These are phyloP conservation scores for Lemur catta DNA, from an alignment of 2,797 vertebrate species.

Conservation along the genomic window DNA sequence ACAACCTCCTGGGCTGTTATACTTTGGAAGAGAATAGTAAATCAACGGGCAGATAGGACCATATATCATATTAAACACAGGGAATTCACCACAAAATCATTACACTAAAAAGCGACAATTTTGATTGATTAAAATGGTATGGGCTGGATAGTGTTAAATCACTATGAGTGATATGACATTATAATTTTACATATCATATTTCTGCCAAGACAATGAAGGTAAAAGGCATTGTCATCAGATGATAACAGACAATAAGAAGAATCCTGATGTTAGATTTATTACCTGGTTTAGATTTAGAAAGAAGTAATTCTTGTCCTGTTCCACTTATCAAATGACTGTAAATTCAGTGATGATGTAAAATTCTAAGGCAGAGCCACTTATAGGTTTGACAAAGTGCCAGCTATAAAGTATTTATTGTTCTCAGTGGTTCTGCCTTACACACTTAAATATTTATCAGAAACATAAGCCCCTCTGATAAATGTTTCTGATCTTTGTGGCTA, in stretches of 20 bases:
- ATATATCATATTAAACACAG: slow-evolving; percentile 93
- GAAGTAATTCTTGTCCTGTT: slow-evolving; percentile 95
- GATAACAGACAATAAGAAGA: slow-evolving; percentile 95
- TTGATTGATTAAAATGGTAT: slow-evolving; percentile 99
- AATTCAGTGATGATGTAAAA: slow-evolving; percentile 92
- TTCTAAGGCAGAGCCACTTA: slow-evolving; percentile 93
- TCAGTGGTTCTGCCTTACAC: slow-evolving; percentile 83
- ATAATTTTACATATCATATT: slow-evolving; percentile 98
- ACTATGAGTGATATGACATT: slow-evolving; percentile 97
- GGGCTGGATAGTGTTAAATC: slow-evolving; percentile 94
- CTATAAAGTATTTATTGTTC: slow-evolving; percentile 88
- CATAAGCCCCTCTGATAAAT: slow-evolving; percentile 85
- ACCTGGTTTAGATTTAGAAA: slow-evolving; percentile 93
- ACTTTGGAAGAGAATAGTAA: slow-evolving; percentile 87
- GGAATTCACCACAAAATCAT: slow-evolving; percentile 93
- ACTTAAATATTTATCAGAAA: slow-evolving; percentile 89
- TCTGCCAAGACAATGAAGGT: slow-evolving; percentile 97
- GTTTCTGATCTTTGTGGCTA: slow-evolving; percentile 82
- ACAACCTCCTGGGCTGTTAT: slow-evolving; percentile 79
- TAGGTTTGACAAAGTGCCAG: slow-evolving; percentile 87
- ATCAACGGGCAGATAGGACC: slow-evolving; percentile 92
- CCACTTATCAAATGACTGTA: slow-evolving; percentile 95
- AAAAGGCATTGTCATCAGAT: slow-evolving; percentile 94
- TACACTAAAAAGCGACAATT: slow-evolving; percentile 93
- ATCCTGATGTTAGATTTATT: slow-evolving; percentile 94